Percentiles rank a stretch among this genome's conserved stretches.
Conservation (phyloP, 2,888 invertebrate species). For the Odontothrips loti region DNA sequence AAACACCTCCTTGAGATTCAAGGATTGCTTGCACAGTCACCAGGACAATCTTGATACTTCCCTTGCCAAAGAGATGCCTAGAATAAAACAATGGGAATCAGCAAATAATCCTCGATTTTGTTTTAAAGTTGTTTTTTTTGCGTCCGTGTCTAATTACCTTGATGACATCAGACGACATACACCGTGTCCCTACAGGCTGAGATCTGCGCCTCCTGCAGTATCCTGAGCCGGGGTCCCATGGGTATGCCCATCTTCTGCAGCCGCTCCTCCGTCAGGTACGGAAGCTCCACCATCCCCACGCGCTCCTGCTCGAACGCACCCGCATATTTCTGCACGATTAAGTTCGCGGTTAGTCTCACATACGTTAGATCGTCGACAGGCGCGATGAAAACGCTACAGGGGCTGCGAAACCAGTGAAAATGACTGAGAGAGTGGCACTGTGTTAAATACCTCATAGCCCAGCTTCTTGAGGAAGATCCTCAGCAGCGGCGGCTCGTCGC, state of each 20-base stretch:
- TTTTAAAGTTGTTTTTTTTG: slow-evolving; percentile 36
- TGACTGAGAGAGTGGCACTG: no score
- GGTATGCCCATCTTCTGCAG: slow-evolving; percentile 86
- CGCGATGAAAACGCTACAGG: no score
- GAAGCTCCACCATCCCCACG: slow-evolving; percentile 84
- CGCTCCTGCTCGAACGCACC: slow-evolving; percentile 76
- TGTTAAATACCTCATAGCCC: slow-evolving; percentile 90
- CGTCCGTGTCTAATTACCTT: slow-evolving; percentile 23
- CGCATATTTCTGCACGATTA: slow-evolving; percentile 73
- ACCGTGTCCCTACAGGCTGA: slow-evolving; percentile 58
- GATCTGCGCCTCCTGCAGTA: slow-evolving; percentile 78
- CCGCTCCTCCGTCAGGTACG: slow-evolving; percentile 83
- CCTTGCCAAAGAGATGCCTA: background rate
- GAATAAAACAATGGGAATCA: no score
- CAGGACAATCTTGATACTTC: background rate
- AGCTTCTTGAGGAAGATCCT: slow-evolving; percentile 83
- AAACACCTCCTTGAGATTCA: background rate
- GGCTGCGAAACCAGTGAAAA: no score
- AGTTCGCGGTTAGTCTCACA: no score
- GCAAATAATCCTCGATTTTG: slow-evolving; percentile 32
- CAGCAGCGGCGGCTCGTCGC: slow-evolving; percentile 85
- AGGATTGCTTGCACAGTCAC: background rate
- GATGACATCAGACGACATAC: slow-evolving; percentile 49
- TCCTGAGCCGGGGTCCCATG: slow-evolving; percentile 79
- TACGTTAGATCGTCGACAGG: no score